Evolutionary conservation across 2,113 vertebrate species (phyloP).

Genomic region (Lontra canadensis): DNA sequence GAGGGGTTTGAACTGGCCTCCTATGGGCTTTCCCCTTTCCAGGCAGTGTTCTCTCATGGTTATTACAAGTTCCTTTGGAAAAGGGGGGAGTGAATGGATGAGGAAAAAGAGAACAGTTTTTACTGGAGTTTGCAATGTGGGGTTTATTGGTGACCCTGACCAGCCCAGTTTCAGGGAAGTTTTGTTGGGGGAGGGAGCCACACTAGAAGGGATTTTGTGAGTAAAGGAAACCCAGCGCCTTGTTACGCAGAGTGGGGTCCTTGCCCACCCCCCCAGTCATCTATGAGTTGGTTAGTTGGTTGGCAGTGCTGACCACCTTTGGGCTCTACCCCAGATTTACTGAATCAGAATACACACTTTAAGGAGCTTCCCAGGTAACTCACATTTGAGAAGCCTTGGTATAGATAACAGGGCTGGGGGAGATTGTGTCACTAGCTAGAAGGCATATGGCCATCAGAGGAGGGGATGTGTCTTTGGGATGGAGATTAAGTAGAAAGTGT

Average conservation of each 20-base stretch:
- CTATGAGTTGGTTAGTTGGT: background rate
- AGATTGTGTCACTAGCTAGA: background rate
- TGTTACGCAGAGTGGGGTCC: accelerated
- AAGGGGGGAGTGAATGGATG: background rate
- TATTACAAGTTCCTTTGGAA: background rate
- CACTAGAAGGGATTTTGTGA: background rate
- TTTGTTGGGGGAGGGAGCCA: background rate
- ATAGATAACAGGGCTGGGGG: background rate
- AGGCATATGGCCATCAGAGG: background rate
- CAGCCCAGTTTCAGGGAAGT: background rate
- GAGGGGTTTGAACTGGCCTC: background rate
- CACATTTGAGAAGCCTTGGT: background rate
- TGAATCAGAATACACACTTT: background rate
- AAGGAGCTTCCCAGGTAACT: background rate
- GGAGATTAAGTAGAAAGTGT: background rate
- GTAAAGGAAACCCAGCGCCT: background rate
- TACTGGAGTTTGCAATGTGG: background rate
- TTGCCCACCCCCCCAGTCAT: background rate
- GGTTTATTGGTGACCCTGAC: background rate
- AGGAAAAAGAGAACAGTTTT: background rate
- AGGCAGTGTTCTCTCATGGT: background rate
- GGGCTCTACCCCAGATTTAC: background rate
- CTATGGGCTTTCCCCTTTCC: background rate
- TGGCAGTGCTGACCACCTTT: background rate
- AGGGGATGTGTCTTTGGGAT: background rate